A percentile compares a stretch with the other conserved stretches of the same genome.
Evolutionary conservation across 1,140 invertebrate genomes (phyloP).

Genomic region (Drosophila sturtevanti): DNA sequence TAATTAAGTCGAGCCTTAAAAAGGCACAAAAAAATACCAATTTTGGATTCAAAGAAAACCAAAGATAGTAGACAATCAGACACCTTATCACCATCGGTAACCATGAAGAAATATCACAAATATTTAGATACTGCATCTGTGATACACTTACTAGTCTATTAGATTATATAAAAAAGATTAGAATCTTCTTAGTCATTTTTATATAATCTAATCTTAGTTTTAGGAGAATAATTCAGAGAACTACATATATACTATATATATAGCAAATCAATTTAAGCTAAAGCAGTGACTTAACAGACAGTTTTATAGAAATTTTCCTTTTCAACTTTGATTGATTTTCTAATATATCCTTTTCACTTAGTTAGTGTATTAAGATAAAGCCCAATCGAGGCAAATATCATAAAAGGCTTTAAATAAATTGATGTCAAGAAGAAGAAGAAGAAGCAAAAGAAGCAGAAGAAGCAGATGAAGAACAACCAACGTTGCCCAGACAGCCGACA

Average conservation of each 20-base stretch:
- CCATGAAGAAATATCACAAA: neutral
- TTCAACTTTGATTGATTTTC: too few relatives aligned
- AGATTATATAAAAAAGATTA: too few relatives aligned
- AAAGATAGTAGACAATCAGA: neutral
- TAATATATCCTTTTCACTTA: neutral
- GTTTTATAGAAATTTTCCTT: too few relatives aligned
- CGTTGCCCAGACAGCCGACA: conserved; percentile 25
- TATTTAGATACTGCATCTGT: neutral
- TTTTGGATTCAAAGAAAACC: conserved; percentile 6
- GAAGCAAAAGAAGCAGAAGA: conserved; percentile 22
- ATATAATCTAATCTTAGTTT: too few relatives aligned
- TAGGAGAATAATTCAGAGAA: too few relatives aligned
- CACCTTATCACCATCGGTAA: neutral
- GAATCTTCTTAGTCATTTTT: too few relatives aligned
- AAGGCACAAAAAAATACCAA: conserved; percentile 7
- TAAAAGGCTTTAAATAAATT: conserved; percentile 63
- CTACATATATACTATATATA: too few relatives aligned
- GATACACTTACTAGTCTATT: neutral
- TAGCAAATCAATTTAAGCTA: too few relatives aligned
- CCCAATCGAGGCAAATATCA: conserved; percentile 39
- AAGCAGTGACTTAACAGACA: too few relatives aligned
- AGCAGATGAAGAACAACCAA: conserved; percentile 11
- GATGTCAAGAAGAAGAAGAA: conserved; percentile 50
- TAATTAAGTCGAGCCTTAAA: conserved; percentile 8
- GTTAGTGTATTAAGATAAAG: conserved; percentile 13